Conservation (phyloP, 2,797 vertebrate genomes). For the Carcharodon carcharias region DNA sequence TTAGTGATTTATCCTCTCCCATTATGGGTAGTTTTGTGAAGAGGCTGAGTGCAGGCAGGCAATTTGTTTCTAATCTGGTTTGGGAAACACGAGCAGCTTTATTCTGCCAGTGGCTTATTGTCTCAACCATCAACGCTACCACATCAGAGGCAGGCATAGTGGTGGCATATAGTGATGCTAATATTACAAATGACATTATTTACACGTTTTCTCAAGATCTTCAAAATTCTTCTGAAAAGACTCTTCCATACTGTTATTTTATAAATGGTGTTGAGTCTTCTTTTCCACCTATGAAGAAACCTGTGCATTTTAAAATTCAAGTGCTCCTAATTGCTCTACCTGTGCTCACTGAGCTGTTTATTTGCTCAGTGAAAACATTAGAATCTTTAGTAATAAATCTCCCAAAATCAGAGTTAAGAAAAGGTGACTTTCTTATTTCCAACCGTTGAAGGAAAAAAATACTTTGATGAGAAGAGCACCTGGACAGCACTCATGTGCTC, state of each 20-base stretch:
- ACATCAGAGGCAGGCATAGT: background rate
- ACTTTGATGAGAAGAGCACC: background rate
- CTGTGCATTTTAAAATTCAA: background rate
- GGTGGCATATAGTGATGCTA: background rate
- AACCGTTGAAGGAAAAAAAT: background rate
- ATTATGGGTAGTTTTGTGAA: background rate
- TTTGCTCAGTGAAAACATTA: background rate
- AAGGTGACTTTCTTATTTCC: background rate
- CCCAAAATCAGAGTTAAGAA: background rate
- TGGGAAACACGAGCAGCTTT: background rate
- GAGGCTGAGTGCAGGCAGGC: too few relatives aligned
- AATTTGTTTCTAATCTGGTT: background rate
- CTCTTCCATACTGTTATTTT: background rate
- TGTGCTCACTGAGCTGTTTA: background rate
- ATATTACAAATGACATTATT: background rate
- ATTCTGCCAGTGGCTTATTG: background rate
- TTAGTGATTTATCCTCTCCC: background rate
- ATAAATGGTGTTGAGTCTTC: background rate
- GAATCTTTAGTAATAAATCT: background rate
- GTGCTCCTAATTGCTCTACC: background rate
- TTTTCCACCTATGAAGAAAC: background rate
- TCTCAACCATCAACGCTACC: background rate
- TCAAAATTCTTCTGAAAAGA: background rate
- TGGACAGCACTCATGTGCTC: conserved; percentile 11
- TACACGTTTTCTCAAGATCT: background rate